These are phyloP conservation scores for Drosophila erecta DNA, from an alignment of 1,140 invertebrate species.

Conservation along the genomic window DNA sequence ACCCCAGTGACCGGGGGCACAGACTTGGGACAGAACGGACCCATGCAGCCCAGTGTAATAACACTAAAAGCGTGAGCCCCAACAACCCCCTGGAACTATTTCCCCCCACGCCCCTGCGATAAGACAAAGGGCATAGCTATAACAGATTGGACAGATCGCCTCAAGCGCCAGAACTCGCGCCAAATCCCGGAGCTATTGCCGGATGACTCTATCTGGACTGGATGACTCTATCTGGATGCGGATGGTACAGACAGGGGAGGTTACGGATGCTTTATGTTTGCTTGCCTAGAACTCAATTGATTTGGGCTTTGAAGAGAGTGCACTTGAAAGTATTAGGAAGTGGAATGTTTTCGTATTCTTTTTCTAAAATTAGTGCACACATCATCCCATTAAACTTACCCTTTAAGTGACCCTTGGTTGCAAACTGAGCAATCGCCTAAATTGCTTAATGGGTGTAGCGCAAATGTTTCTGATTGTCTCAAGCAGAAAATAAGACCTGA, in stretches of 20 bases:
- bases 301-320: background rate
- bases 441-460: conserved; percentile 27
- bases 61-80: conserved; percentile 51
- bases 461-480: conserved; percentile 30
- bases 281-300: background rate
- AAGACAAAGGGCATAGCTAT: conserved; percentile 61
- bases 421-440: conserved; percentile 34
- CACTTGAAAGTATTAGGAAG: conserved; percentile 21
- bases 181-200: conserved; percentile 39
- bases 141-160: conserved; percentile 35
- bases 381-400: background rate
- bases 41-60: conserved; percentile 37
- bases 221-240: conserved; percentile 10
- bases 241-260: background rate
- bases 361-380: too few relatives aligned
- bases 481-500: conserved; percentile 1
- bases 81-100: conserved; percentile 14
- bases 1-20: conserved; percentile 67
- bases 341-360: background rate
- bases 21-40: conserved; percentile 26
- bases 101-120: conserved; percentile 35
- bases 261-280: background rate
- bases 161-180: conserved; percentile 43
- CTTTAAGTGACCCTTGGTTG: conserved; percentile 45
- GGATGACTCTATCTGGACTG: conserved; percentile 47